Evolutionary conservation across 37 sponge, comb jelly and placozoan genomes (phyloP).

Genomic region (Dysidea cf. avara): DNA sequence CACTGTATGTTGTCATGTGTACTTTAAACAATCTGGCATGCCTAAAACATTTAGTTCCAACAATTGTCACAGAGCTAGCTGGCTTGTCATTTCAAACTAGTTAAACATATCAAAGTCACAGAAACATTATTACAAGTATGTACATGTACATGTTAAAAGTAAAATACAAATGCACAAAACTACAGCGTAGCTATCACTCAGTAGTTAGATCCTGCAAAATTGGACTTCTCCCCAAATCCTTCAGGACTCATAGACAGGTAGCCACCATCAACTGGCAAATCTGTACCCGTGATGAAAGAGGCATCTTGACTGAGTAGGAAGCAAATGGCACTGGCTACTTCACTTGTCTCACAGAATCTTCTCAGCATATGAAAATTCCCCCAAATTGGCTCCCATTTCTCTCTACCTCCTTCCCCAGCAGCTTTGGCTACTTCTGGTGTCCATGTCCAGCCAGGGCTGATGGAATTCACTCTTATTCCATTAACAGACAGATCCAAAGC

Average conservation of each 20-base stretch:
- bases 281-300: constrained; percentile 71
- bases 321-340: constrained; percentile 67
- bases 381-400: constrained; percentile 83
- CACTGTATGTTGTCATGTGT: too few species aligned
- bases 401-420: constrained; percentile 71
- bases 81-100: too few species aligned
- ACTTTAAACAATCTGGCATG: too few species aligned
- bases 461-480: constrained; percentile 72
- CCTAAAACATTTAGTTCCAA: too few species aligned
- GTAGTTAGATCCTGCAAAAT: constrained; percentile 75
- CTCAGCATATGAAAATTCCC: constrained; percentile 81
- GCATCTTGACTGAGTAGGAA: constrained; percentile 82
- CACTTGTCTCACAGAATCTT: constrained; percentile 54
- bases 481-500: constrained; percentile 74
- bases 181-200: too few species aligned
- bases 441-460: constrained; percentile 90
- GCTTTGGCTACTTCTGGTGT: constrained; percentile 85
- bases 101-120: too few species aligned
- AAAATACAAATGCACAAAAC: too few species aligned
- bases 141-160: too few species aligned
- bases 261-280: constrained; percentile 83
- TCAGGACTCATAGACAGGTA: constrained; percentile 81
- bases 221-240: constrained; percentile 72
- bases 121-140: too few species aligned
- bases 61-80: too few species aligned